Conservation (phyloP, 2,888 invertebrate genomes). For the Orchesella flavescens region DNA sequence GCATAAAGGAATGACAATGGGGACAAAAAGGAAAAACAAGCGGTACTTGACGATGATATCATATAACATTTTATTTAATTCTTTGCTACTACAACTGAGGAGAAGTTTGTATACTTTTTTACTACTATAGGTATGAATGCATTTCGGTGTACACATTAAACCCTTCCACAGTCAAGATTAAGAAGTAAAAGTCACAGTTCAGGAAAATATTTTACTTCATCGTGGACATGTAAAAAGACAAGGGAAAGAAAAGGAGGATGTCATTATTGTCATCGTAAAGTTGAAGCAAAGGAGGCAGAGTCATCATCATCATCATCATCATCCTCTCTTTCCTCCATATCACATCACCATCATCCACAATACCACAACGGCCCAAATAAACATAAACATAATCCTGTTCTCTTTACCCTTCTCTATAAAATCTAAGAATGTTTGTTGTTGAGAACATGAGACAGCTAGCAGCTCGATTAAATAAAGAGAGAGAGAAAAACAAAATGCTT, state of each 20-base stretch:
- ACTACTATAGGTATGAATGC: too few relatives aligned
- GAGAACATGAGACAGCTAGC: too few relatives aligned
- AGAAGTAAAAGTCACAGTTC: conserved; percentile 68
- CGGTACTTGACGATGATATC: background rate
- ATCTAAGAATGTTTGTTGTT: too few relatives aligned
- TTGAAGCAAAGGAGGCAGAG: conserved; percentile 24
- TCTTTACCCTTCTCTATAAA: too few relatives aligned
- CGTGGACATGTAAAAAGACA: conserved; percentile 65
- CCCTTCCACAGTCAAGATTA: conserved; percentile 54
- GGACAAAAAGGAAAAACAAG: background rate
- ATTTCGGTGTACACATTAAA: conserved; percentile 32
- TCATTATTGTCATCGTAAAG: conserved; percentile 69
- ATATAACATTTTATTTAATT: background rate
- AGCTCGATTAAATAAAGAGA: too few relatives aligned
- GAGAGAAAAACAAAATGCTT: too few relatives aligned
- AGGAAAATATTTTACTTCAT: conserved; percentile 64
- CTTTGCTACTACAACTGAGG: too few relatives aligned
- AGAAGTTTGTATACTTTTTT: too few relatives aligned
- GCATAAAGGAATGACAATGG: background rate
- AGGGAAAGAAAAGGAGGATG: conserved; percentile 59
- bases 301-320: conserved; percentile 12
- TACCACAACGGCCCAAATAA: background rate
- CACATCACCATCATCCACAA: conserved; percentile 16
- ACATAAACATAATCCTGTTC: background rate
- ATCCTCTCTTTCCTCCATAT: background rate